Evolutionary conservation across 2,797 vertebrate genomes (phyloP).

Genomic region (Mus minutoides): DNA sequence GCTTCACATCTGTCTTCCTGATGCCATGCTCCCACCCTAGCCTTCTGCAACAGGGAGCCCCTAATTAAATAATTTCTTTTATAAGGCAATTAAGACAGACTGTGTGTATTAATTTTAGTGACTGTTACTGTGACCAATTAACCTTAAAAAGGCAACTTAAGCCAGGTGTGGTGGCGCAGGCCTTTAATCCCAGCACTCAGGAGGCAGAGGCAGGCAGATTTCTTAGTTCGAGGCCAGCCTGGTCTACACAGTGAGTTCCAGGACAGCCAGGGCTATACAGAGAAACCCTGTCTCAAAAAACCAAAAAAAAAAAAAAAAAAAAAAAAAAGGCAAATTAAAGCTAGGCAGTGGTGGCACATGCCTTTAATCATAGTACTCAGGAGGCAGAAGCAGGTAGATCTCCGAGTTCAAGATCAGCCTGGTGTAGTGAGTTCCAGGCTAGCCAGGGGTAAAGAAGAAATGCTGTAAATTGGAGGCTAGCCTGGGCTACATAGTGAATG

Average conservation of each 20-base stretch:
- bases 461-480: neutral
- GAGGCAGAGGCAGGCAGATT: neutral
- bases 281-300: too few species aligned
- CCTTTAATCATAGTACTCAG: neutral
- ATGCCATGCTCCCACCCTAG: neutral
- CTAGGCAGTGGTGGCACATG: neutral
- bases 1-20: neutral
- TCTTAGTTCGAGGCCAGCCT: neutral
- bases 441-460: neutral
- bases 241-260: neutral
- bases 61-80: neutral
- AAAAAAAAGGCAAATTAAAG: neutral
- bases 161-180: neutral
- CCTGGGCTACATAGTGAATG: neutral
- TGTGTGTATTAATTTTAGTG: too few species aligned
- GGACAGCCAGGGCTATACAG: too few species aligned
- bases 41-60: neutral
- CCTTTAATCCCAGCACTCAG: neutral
- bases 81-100: neutral
- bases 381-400: neutral
- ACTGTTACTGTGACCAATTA: too few species aligned
- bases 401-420: neutral
- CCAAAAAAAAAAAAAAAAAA: too few species aligned
- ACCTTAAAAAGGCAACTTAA: neutral
- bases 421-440: neutral